These are phyloP conservation scores for Scaptomyza pallida DNA, from an alignment of 1,140 invertebrate species.

Conservation along the genomic window DNA sequence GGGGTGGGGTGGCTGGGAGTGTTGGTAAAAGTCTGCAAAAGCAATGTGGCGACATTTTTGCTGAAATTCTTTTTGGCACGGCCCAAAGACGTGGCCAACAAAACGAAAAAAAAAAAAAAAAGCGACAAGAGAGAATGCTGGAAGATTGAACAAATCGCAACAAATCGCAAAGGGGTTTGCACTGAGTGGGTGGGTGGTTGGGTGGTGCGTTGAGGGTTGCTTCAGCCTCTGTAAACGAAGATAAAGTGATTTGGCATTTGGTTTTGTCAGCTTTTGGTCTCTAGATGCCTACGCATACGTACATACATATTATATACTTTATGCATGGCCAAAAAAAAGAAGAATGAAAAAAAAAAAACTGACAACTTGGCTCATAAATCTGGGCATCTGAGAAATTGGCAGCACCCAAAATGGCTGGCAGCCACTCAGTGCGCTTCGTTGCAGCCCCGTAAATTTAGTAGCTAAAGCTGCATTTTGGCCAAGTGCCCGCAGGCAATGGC, in stretches of 20 bases:
- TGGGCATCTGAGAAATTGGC: constrained; percentile 61
- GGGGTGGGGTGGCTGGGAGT: neutral
- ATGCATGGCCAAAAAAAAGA: neutral
- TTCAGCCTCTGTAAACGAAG: constrained; percentile 39
- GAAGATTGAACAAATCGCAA: constrained; percentile 51
- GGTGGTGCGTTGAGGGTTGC: neutral
- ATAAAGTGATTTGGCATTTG: constrained; percentile 60
- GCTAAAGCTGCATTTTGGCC: constrained; percentile 49
- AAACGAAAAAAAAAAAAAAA: neutral
- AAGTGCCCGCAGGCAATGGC: constrained; percentile 32
- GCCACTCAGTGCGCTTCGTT: constrained; percentile 65
- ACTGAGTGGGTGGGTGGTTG: neutral
- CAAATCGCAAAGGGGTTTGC: constrained; percentile 37
- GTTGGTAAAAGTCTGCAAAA: constrained; percentile 17
- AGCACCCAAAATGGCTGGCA: constrained; percentile 34
- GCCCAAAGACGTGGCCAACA: constrained; percentile 28
- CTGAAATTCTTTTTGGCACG: constrained; percentile 55
- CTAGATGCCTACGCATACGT: constrained; percentile 39
- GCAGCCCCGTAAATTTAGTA: constrained; percentile 66
- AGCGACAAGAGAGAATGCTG: constrained; percentile 27
- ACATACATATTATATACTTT: neutral
- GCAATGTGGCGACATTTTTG: constrained; percentile 68
- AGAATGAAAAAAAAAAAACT: neutral
- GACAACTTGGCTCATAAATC: constrained; percentile 63
- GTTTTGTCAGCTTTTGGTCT: constrained; percentile 48